Conservation (phyloP, 2,797 vertebrate genomes). For the Peromyscus nudipes region DNA sequence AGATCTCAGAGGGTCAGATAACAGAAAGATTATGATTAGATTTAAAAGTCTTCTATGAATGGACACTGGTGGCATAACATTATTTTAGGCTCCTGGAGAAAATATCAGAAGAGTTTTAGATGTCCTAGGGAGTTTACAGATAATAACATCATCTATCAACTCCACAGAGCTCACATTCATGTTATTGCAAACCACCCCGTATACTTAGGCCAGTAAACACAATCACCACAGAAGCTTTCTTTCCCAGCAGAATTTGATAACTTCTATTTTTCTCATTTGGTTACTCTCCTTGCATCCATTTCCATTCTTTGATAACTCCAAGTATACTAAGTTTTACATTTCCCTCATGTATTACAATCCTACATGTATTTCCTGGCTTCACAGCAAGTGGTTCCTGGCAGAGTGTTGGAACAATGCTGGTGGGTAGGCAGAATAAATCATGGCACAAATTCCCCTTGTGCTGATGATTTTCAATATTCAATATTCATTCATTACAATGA, state of each 20-base stretch:
- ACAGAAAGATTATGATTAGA: background rate
- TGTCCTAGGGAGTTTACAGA: background rate
- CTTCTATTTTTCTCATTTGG: background rate
- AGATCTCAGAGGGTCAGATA: background rate
- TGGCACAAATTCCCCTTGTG: background rate
- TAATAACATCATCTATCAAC: background rate
- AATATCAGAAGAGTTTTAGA: background rate
- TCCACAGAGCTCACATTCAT: background rate
- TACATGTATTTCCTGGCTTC: background rate
- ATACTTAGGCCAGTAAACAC: background rate
- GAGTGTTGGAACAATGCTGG: rapidly evolving
- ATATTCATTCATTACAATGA: background rate
- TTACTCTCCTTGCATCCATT: background rate
- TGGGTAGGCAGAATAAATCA: background rate
- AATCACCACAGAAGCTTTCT: background rate
- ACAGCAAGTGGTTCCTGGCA: background rate
- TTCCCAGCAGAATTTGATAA: background rate
- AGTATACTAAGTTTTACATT: background rate
- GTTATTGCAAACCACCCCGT: background rate
- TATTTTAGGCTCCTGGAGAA: rapidly evolving
- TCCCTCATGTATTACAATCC: background rate
- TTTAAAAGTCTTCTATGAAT: background rate
- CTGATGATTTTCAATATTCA: background rate
- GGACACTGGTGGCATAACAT: background rate
- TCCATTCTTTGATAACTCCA: background rate